Percentiles rank a stretch among this genome's conserved stretches.
These are phyloP conservation scores for Sylvilagus bachmani DNA, from an alignment of 2,113 vertebrate genomes.

Conservation along the genomic window DNA sequence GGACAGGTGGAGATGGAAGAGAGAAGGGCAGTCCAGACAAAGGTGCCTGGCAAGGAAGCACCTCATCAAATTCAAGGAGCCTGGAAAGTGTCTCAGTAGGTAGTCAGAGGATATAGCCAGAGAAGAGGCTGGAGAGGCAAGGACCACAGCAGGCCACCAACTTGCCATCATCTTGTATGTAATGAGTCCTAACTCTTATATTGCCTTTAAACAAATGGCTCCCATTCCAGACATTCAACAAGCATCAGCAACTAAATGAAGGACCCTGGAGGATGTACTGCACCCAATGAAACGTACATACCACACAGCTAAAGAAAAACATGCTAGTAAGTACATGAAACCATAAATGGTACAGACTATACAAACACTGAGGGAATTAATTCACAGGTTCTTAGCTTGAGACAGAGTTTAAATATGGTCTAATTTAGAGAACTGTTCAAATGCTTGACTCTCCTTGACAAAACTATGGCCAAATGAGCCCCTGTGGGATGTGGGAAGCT, in stretches of 20 bases:
- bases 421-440: constrained; percentile 65
- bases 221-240: constrained; percentile 24
- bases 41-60: constrained; percentile 3
- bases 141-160: not conserved
- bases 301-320: not conserved
- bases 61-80: constrained; percentile 29
- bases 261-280: not conserved
- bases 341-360: constrained; percentile 26
- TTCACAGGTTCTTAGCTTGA: constrained; percentile 54
- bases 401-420: constrained; percentile 62
- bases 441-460: constrained; percentile 43
- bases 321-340: constrained; percentile 3
- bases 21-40: not conserved
- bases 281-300: constrained; percentile 5
- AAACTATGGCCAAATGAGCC: constrained; percentile 47
- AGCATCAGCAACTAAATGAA: not conserved
- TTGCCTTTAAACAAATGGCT: constrained; percentile 24
- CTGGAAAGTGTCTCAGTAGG: not conserved
- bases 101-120: not conserved
- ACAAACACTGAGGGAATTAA: constrained; percentile 61
- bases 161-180: not conserved
- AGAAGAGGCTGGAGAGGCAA: not conserved
- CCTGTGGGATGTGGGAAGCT: not conserved
- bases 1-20: not conserved
- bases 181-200: not conserved